These are phyloP conservation scores for Bufo bufo DNA, from an alignment of 2,113 vertebrate genomes.

Conservation along the genomic window DNA sequence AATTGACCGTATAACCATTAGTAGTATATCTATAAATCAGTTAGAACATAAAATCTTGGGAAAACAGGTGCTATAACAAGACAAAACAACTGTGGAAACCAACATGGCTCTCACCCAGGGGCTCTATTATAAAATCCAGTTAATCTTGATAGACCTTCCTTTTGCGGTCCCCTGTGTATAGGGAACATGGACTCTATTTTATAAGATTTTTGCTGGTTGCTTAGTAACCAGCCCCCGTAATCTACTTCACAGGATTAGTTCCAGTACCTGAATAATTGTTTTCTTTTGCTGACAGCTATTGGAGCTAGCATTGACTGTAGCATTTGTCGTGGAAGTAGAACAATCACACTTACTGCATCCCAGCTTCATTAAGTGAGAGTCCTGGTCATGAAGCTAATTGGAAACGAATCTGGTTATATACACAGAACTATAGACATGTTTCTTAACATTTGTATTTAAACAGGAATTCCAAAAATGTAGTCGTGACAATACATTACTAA, in stretches of 20 bases:
- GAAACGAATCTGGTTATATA: neutral
- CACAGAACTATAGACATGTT: neutral
- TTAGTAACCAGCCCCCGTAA: neutral
- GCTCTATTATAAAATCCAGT: neutral
- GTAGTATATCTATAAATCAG: neutral
- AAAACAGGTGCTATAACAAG: neutral
- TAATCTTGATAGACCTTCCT: neutral
- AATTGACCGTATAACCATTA: neutral
- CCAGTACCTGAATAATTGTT: slow-evolving; percentile 19
- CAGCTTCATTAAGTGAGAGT: neutral
- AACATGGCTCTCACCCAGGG: neutral
- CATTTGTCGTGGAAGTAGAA: neutral
- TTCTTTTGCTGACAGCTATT: slow-evolving; percentile 19
- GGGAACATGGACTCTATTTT: neutral
- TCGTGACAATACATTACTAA: neutral
- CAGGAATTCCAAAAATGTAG: neutral
- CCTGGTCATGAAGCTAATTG: neutral
- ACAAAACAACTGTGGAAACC: neutral
- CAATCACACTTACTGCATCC: neutral
- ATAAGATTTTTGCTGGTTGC: slow-evolving; percentile 9
- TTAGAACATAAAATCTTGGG: neutral
- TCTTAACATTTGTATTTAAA: neutral
- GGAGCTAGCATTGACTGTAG: neutral
- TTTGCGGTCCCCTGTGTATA: neutral
- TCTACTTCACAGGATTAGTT: slow-evolving; percentile 25